Conservation (phyloP, 2,888 invertebrate species). For the Teleogryllus oceanicus region DNA sequence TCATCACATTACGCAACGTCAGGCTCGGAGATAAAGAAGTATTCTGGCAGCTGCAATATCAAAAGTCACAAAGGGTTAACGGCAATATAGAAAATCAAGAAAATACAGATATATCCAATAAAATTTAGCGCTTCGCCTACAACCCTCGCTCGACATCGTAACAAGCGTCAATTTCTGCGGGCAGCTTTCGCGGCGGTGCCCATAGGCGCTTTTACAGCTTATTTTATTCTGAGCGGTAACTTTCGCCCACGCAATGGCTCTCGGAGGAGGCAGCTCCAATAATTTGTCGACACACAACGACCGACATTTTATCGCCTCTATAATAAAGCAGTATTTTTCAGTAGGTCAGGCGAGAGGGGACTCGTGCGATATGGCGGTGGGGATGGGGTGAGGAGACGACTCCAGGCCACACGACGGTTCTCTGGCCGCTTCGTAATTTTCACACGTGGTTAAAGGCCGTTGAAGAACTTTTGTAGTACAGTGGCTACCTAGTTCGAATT, state of each 20-base stretch:
- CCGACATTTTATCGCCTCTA: background rate
- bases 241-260: background rate
- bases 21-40: background rate
- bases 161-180: no score
- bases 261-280: background rate
- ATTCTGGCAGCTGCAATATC: background rate
- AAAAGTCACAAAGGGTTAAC: background rate
- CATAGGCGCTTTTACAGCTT: background rate
- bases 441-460: no score
- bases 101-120: background rate
- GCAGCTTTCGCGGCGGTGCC: no score
- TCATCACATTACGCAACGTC: background rate
- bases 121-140: background rate
- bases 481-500: no score
- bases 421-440: no score
- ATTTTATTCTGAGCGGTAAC: constrained; percentile 1
- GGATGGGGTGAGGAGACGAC: no score
- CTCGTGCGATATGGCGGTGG: no score
- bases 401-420: no score
- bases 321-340: background rate
- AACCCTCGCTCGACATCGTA: background rate
- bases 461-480: no score
- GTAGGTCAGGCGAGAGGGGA: background rate
- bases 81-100: background rate
- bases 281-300: constrained; percentile 18